phyloP scores from a whole-genome alignment of 2,888 invertebrate species.

The Pantelozetes paolii region DNA sequence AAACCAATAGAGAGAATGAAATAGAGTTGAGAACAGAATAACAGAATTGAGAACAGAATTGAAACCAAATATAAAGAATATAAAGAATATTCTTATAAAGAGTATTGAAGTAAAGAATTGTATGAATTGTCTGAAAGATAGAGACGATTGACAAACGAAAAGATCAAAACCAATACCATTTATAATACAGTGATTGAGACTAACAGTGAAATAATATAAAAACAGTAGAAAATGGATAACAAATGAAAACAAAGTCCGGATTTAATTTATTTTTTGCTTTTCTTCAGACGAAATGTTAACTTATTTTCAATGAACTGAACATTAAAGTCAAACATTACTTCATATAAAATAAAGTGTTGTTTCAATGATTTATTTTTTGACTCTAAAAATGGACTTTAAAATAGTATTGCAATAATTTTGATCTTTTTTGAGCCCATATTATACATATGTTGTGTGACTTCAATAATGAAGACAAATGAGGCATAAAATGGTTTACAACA shows the following conservation, averaged over 20 bases:
- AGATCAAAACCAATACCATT: constrained; percentile 10
- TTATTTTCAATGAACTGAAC: not conserved
- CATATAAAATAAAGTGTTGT: no score
- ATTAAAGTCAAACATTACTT: not conserved
- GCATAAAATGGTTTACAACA: constrained; percentile 24
- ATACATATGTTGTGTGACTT: constrained; percentile 17
- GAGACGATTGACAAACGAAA: constrained; percentile 9
- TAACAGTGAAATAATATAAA: not conserved
- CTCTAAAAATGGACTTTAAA: constrained; percentile 23
- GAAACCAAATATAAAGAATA: not conserved
- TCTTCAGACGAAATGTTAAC: not conserved
- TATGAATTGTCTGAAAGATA: not conserved
- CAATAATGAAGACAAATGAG: constrained; percentile 32
- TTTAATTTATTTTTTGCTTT: not conserved
- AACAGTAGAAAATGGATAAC: not conserved
- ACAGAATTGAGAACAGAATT: not conserved
- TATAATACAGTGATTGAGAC: not conserved
- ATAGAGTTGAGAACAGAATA: not conserved
- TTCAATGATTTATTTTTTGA: constrained; percentile 16
- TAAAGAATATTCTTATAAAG: not conserved
- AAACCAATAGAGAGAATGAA: constrained; percentile 15
- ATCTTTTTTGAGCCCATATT: not conserved
- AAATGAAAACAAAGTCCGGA: not conserved
- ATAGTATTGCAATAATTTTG: constrained; percentile 21
- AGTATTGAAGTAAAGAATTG: not conserved